Conservation (phyloP, 2,888 invertebrate genomes). For the Lasioglossum leucozonium region DNA sequence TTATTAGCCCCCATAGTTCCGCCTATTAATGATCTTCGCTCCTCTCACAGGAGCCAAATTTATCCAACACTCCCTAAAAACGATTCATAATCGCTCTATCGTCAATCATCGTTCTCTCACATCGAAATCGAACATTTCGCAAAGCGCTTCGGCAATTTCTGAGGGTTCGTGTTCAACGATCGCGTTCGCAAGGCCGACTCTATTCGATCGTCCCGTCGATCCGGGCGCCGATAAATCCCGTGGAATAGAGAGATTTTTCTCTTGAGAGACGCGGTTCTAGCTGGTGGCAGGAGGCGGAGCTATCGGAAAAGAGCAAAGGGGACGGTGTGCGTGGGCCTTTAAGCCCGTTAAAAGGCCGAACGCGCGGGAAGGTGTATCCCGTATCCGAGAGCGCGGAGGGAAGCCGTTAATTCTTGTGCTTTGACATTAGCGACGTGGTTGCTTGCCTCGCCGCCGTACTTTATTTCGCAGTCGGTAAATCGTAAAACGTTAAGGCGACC, state of each 20-base stretch:
- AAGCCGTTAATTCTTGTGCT: slow-evolving; percentile 68
- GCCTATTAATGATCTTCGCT: background rate
- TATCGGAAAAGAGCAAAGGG: background rate
- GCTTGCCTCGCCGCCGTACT: slow-evolving; percentile 52
- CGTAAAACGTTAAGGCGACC: slow-evolving; percentile 62
- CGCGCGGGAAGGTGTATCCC: slow-evolving; percentile 53
- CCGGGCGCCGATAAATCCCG: background rate
- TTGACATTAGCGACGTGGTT: slow-evolving; percentile 68
- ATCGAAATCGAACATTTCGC: background rate
- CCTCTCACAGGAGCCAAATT: background rate
- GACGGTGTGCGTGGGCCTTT: slow-evolving; percentile 45
- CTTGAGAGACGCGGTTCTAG: background rate
- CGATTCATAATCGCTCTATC: background rate
- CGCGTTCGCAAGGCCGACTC: background rate
- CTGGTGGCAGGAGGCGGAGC: background rate
- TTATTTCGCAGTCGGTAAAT: slow-evolving; percentile 67
- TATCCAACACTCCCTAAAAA: background rate
- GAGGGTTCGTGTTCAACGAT: background rate
- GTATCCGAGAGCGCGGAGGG: slow-evolving; percentile 47
- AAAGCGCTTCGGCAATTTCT: background rate
- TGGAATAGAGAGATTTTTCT: background rate
- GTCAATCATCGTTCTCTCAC: background rate
- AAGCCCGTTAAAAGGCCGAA: slow-evolving; percentile 33
- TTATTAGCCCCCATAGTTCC: background rate
- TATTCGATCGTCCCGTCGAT: background rate